A percentile compares a stretch with the other conserved stretches of the same genome.
Conservation (phyloP, 2,888 invertebrate species). For the Trichogramma dendrolimi region DNA sequence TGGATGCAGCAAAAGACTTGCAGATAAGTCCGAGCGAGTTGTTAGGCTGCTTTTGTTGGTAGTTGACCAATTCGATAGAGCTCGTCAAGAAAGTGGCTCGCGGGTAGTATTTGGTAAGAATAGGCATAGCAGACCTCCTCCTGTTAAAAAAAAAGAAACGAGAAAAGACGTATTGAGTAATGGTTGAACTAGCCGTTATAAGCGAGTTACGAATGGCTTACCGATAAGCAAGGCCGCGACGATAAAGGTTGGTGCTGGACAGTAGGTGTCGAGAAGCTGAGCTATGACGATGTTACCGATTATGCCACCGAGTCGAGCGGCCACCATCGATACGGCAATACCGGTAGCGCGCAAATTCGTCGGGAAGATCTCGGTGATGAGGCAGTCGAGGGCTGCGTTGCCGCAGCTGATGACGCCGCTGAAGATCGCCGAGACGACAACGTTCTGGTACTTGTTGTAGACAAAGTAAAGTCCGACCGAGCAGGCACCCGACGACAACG, state of each 20-base stretch:
- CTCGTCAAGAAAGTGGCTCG: conserved; percentile 62
- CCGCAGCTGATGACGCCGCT: conserved; percentile 85
- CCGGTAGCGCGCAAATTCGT: conserved; percentile 87
- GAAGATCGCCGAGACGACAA: conserved; percentile 79
- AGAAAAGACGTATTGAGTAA: not conserved
- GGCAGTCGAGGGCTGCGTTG: conserved; percentile 85
- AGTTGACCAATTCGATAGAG: too few species aligned
- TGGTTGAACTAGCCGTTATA: too few species aligned
- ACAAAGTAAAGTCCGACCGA: conserved; percentile 83
- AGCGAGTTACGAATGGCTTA: conserved; percentile 33
- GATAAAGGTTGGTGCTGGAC: conserved; percentile 88
- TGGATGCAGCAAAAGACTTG: too few species aligned
- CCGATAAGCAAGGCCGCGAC: conserved; percentile 78
- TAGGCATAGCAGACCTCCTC: conserved; percentile 83
- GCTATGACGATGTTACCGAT: conserved; percentile 86
- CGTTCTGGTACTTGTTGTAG: conserved; percentile 75
- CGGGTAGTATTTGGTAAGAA: conserved; percentile 86
- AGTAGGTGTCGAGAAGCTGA: conserved; percentile 78
- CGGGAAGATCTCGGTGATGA: conserved; percentile 90
- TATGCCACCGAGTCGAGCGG: conserved; percentile 85
- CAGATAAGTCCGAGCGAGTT: too few species aligned
- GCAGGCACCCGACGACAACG: conserved; percentile 77
- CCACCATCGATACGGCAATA: conserved; percentile 85
- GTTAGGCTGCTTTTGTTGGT: too few species aligned
- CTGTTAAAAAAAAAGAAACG: conserved; percentile 40